A percentile compares a stretch with the other conserved stretches of the same genome.
Evolutionary conservation across 2,797 vertebrate species (phyloP).

Genomic region (Myotis findleyi): DNA sequence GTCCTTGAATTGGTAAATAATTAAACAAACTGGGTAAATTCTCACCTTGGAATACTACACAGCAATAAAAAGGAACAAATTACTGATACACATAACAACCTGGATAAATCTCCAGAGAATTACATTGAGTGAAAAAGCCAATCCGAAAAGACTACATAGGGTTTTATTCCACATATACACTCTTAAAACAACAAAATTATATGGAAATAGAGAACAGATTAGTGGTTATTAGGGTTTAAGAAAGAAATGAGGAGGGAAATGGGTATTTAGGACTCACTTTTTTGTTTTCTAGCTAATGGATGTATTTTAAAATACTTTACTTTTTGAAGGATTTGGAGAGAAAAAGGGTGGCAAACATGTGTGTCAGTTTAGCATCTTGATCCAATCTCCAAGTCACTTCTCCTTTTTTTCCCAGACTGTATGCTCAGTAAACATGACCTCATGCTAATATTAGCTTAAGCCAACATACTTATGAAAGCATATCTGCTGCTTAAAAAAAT

Average conservation of each 20-base stretch:
- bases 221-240: background rate
- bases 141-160: background rate
- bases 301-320: background rate
- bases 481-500: constrained; percentile 39
- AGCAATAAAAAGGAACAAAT: constrained; percentile 19
- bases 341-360: background rate
- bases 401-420: background rate
- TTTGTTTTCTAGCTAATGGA: constrained; percentile 13
- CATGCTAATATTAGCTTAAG: constrained; percentile 16
- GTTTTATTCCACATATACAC: background rate
- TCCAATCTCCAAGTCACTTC: constrained; percentile 49
- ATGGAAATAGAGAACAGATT: background rate
- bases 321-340: constrained; percentile 45
- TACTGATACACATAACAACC: background rate
- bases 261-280: background rate
- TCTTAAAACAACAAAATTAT: constrained; percentile 23
- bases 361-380: background rate
- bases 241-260: background rate
- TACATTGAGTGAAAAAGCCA: background rate
- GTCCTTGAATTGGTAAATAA: background rate
- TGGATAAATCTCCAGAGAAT: background rate
- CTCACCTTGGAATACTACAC: background rate
- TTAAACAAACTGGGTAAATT: background rate
- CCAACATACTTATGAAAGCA: constrained; percentile 55
- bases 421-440: constrained; percentile 54